phyloP scores from a whole-genome alignment of 2,797 vertebrate genomes.

The Gymnocypris eckloni region DNA sequence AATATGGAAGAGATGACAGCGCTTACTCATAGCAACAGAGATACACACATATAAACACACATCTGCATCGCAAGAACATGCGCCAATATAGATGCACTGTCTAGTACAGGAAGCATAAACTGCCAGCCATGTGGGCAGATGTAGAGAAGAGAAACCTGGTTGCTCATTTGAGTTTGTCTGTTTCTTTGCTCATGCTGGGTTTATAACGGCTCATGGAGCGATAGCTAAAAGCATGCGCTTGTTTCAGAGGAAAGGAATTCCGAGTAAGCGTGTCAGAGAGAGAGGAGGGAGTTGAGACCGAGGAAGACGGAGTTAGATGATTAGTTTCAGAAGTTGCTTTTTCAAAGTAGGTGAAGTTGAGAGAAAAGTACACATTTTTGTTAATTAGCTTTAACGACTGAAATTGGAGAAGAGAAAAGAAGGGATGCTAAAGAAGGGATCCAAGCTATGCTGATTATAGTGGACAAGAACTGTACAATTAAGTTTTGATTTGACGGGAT shows the following conservation, averaged over 20 bases:
- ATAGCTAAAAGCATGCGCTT: conserved; percentile 70
- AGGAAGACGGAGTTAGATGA: conserved; percentile 51
- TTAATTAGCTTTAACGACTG: not conserved
- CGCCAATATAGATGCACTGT: not conserved
- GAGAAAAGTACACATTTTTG: conserved; percentile 19
- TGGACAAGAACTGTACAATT: no score
- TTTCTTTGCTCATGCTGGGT: conserved; percentile 48
- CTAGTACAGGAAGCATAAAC: conserved; percentile 61
- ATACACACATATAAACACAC: conserved; percentile 68
- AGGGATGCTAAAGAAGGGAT: not conserved
- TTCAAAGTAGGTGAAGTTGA: conserved; percentile 62
- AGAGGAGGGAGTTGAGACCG: conserved; percentile 35
- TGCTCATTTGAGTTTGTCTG: conserved; percentile 54
- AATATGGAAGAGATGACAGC: conserved; percentile 66
- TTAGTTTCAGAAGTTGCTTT: conserved; percentile 56
- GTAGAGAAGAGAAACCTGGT: conserved; percentile 50
- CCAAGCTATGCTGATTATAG: not conserved
- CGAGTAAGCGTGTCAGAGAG: conserved; percentile 66
- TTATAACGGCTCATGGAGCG: conserved; percentile 61
- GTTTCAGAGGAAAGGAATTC: conserved; percentile 84
- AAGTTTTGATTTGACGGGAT: not conserved
- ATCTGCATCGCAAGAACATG: not conserved
- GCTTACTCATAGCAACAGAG: conserved; percentile 73
- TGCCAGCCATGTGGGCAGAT: conserved; percentile 9
- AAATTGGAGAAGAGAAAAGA: not conserved